Evolutionary conservation across 2,888 invertebrate species (phyloP).

Genomic region (Arge pagana): DNA sequence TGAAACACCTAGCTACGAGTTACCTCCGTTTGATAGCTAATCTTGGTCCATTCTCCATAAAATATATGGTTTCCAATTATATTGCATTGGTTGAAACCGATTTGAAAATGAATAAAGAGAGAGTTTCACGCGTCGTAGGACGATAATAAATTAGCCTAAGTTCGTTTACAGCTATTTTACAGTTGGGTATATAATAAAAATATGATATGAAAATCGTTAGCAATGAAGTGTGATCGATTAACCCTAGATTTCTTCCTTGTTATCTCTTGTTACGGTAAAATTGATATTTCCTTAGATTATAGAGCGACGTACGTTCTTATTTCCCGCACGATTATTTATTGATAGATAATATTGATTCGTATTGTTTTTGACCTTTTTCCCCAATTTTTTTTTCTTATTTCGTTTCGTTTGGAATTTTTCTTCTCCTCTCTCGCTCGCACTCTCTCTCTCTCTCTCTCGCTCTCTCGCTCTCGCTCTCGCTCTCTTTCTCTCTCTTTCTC

Average conservation of each 20-base stretch:
- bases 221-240: slow-evolving; percentile 3
- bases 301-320: slow-evolving; percentile 18
- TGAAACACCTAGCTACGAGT: slow-evolving; percentile 25
- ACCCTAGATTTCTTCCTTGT: not conserved
- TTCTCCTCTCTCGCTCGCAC: not conserved
- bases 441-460: slow-evolving; percentile 9
- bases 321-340: slow-evolving; percentile 25
- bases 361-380: not conserved
- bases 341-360: slow-evolving; percentile 18
- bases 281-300: not conserved
- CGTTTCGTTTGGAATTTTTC: slow-evolving; percentile 16
- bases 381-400: slow-evolving; percentile 10
- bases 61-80: slow-evolving; percentile 4
- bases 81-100: slow-evolving; percentile 7
- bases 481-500: slow-evolving; percentile 21
- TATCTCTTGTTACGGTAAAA: slow-evolving; percentile 19
- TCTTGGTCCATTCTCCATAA: slow-evolving; percentile 33
- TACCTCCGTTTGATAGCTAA: slow-evolving; percentile 28
- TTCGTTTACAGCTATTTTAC: no score
- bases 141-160: not conserved
- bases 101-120: not conserved
- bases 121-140: not conserved
- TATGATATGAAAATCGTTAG: no score
- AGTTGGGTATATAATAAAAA: no score
- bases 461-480: not conserved